Base-by-base conservation (phyloP, 2,888 invertebrate genomes). In the Tenthredo mesomela region DNA sequence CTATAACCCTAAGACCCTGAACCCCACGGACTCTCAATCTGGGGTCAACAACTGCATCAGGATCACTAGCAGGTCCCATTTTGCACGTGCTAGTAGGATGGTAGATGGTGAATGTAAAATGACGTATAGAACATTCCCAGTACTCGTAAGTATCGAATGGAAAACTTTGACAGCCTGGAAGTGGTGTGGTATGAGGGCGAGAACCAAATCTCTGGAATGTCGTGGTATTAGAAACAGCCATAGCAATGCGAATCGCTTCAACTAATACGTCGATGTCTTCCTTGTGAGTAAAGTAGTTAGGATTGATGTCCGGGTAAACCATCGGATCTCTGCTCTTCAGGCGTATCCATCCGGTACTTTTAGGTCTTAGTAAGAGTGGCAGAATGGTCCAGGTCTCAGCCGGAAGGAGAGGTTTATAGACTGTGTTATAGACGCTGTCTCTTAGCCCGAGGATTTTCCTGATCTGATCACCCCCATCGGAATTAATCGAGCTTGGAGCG, bases 241-340 rank as follows among this genome's bases (percentile, higher is more conserved):
- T 95, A 0, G 97, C 97, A 85, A 98, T 96, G 89, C 96, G 95
- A n/a, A 98, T 97, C 0, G 97, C 98, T 91, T 98, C 98, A 0
- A 96, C 96, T 1, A 98, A 92, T 0, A 96, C 95, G 87, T 96
- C 94, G 18, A 98, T 94, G 89, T 99, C 99, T 90, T 97, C 95
- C 87, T 96, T 96, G 88, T 97, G 96, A 0, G 97, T 96, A 91
- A 99, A 97, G 92, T 99, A 99, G 92, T 99, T 98, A 0, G 99
- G 98, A 91, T 97, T 97, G 84, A 99, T 96, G 18, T 96, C 95
- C 0, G 98, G 99, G 86, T 97, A 96, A 0, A 97, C 96, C 87
- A 96, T 94, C 0, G 98, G 98, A 93, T 98, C 97, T 58, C 94
- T 95, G 77, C 97, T 97, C 87, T 96, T 96, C 25, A 99, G 93